Percentiles rank a stretch among this genome's conserved stretches.
Conservation (phyloP, 2,113 vertebrate genomes). For the Leptobrachium leishanense region DNA sequence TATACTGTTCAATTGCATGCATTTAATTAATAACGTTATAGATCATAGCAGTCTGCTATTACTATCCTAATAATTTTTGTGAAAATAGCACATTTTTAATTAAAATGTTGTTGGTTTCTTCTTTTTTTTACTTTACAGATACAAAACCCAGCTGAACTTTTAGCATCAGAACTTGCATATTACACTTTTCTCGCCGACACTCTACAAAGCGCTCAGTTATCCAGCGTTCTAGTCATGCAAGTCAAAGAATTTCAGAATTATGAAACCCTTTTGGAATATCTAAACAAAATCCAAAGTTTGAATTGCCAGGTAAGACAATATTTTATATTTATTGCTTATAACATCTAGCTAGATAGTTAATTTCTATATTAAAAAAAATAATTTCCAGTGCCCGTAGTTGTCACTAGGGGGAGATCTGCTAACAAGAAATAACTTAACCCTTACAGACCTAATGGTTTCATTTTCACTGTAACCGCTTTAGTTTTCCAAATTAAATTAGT, state of each 20-base stretch:
- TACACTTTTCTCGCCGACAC: constrained; percentile 14
- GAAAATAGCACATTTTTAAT: too few species aligned
- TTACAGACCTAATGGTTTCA: too few species aligned
- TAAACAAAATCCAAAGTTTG: constrained; percentile 15
- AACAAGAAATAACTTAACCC: too few species aligned
- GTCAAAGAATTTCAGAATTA: constrained; percentile 28
- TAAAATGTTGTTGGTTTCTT: not conserved
- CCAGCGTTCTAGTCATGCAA: constrained; percentile 1
- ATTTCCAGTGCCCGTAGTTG: too few species aligned
- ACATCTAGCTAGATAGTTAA: too few species aligned
- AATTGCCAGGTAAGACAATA: constrained; percentile 32
- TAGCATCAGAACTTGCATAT: constrained; percentile 22
- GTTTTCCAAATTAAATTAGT: too few species aligned
- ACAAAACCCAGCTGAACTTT: constrained; percentile 7
- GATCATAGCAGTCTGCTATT: too few species aligned
- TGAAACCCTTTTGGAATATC: constrained; percentile 23
- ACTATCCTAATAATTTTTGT: too few species aligned
- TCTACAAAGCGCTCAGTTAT: constrained; percentile 23
- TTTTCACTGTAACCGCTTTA: too few species aligned
- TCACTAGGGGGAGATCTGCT: too few species aligned
- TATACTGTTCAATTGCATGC: not conserved
- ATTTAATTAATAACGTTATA: not conserved
- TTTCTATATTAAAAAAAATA: too few species aligned
- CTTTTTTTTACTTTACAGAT: constrained; percentile 17
- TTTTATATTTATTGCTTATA: not conserved